Evolutionary conservation across 2,797 vertebrate genomes (phyloP).

Genomic region (Hybognathus amarus): DNA sequence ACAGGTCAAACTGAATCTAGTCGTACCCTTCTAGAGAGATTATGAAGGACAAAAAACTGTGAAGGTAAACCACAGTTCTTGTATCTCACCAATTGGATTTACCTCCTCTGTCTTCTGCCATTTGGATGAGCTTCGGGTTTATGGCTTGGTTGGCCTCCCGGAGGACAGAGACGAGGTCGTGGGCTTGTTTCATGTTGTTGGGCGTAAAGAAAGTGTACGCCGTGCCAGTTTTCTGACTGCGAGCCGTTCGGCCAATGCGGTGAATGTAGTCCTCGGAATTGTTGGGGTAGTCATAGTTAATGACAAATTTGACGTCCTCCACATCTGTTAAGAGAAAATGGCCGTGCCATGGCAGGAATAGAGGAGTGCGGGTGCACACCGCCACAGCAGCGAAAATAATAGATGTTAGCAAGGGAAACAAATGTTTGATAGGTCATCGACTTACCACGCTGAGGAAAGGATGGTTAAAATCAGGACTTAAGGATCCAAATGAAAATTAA

Average conservation of each 20-base stretch:
- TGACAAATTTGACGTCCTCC: slow-evolving; percentile 99
- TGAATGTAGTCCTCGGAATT: slow-evolving; percentile 99
- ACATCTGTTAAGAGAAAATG: slow-evolving; percentile 90
- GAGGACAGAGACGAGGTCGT: slow-evolving; percentile 97
- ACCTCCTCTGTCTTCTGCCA: slow-evolving; percentile 99
- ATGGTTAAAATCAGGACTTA: slow-evolving; percentile 20
- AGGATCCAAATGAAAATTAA: slow-evolving; percentile 36
- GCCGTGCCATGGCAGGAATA: slow-evolving; percentile 49
- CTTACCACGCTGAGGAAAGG: slow-evolving; percentile 45
- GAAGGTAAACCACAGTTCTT: slow-evolving; percentile 80
- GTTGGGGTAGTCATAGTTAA: slow-evolving; percentile 99
- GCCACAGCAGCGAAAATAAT: slow-evolving; percentile 51
- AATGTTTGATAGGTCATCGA: slow-evolving; percentile 22
- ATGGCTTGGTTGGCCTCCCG: slow-evolving; percentile 98
- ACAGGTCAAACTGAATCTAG: neutral
- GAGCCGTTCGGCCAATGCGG: slow-evolving; percentile 97
- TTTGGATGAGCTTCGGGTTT: slow-evolving; percentile 98
- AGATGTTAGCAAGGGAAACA: slow-evolving; percentile 48
- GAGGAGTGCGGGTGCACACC: slow-evolving; percentile 40
- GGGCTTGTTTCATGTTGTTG: slow-evolving; percentile 97
- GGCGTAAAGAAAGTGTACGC: slow-evolving; percentile 99
- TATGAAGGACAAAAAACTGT: slow-evolving; percentile 58
- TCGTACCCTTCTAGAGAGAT: slow-evolving; percentile 34
- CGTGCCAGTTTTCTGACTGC: slow-evolving; percentile 99
- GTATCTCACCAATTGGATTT: slow-evolving; percentile 91